Percentiles rank a stretch among this genome's conserved stretches.
Evolutionary conservation across 2,888 invertebrate species (phyloP).

Genomic region (Diaprepes abbreviatus): DNA sequence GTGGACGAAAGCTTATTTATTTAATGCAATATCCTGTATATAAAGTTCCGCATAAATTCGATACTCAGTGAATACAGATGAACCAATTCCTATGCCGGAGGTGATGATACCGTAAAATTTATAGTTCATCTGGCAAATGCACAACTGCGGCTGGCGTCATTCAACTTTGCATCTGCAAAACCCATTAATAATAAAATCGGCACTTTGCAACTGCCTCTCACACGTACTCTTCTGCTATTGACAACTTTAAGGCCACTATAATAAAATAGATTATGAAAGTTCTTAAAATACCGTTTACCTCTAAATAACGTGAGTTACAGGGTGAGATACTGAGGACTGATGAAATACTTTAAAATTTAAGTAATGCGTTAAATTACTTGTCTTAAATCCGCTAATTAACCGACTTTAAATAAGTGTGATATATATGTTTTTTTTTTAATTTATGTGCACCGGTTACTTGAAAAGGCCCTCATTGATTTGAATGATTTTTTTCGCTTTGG

Average conservation of each 20-base stretch:
- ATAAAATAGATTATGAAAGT: not conserved
- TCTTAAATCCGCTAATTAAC: too few species aligned
- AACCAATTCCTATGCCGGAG: slow-evolving; percentile 1
- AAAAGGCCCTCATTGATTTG: too few species aligned
- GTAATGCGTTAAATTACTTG: too few species aligned
- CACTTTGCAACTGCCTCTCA: slow-evolving; percentile 3
- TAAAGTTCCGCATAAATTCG: slow-evolving; percentile 2
- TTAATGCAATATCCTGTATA: too few species aligned
- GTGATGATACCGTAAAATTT: slow-evolving; percentile 20
- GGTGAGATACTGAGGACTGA: too few species aligned
- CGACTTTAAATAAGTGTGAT: too few species aligned
- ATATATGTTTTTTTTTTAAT: too few species aligned
- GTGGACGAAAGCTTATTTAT: too few species aligned
- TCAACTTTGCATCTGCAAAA: slow-evolving; percentile 18
- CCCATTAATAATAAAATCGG: slow-evolving; percentile 18
- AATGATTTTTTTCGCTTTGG: too few species aligned
- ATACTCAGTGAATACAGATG: slow-evolving; percentile 5
- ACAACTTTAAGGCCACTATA: slow-evolving; percentile 5
- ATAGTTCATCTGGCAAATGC: slow-evolving; percentile 17
- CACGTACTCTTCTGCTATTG: not conserved
- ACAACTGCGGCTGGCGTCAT: slow-evolving; percentile 5
- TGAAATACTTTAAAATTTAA: too few species aligned
- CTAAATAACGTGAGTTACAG: too few species aligned
- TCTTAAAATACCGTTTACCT: not conserved
- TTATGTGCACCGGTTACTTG: too few species aligned